Percentiles rank a stretch among this genome's conserved stretches.
Evolutionary conservation across 2,888 invertebrate genomes (phyloP).

Genomic region (Drepanosiphum platanoidis): DNA sequence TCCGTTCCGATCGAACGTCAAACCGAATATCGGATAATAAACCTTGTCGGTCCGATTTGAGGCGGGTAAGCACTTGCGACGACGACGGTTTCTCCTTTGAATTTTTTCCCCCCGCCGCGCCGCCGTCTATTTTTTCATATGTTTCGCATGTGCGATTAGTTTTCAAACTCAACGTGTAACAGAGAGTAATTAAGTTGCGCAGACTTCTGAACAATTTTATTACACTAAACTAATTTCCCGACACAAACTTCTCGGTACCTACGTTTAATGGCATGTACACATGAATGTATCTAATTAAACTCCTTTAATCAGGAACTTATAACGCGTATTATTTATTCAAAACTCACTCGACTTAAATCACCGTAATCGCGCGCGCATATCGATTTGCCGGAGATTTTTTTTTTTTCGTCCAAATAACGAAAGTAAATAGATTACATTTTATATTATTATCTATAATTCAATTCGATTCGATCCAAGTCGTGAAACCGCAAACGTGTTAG

Average conservation of each 20-base stretch:
- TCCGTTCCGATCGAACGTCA: too few species aligned
- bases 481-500: too few species aligned
- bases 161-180: not conserved
- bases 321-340: not conserved
- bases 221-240: not conserved
- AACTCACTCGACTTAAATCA: not conserved
- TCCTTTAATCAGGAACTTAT: not conserved
- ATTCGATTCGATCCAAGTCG: too few species aligned
- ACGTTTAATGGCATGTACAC: not conserved
- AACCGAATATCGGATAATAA: too few species aligned
- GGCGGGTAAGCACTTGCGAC: too few species aligned
- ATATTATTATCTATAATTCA: too few species aligned
- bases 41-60: not conserved
- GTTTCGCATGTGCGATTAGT: not conserved
- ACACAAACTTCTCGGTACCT: not conserved
- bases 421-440: too few species aligned
- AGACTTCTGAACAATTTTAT: not conserved
- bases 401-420: too few species aligned
- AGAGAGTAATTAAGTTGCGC: not conserved
- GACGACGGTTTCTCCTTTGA: too few species aligned
- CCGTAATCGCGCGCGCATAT: too few species aligned
- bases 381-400: too few species aligned
- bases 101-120: too few species aligned
- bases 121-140: not conserved
- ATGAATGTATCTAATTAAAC: not conserved